Conservation (phyloP, 2,797 vertebrate species). For the Lates japonicus region DNA sequence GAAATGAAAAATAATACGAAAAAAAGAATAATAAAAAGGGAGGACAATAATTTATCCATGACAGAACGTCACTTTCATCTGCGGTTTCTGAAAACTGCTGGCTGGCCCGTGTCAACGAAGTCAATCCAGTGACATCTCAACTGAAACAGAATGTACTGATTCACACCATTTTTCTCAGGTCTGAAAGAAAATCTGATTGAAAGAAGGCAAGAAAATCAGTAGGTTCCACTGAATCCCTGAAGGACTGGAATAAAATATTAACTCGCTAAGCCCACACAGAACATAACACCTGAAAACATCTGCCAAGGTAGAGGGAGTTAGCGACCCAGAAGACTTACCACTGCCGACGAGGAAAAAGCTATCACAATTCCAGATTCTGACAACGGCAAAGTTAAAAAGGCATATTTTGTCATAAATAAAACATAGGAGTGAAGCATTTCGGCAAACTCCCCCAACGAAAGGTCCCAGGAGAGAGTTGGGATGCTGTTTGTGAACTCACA, state of each 20-base stretch:
- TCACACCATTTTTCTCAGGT: conserved; percentile 42
- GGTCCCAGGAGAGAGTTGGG: conserved; percentile 76
- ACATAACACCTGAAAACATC: conserved; percentile 80
- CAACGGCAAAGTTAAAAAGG: conserved; percentile 81
- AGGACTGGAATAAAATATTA: conserved; percentile 73
- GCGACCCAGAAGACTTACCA: conserved; percentile 73
- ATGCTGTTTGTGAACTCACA: conserved; percentile 83
- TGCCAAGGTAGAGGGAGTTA: conserved; percentile 72
- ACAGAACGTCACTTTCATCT: conserved; percentile 49
- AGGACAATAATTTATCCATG: conserved; percentile 43
- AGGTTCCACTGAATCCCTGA: conserved; percentile 61
- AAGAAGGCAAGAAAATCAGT: conserved; percentile 56
- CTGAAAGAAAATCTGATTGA: conserved; percentile 65
- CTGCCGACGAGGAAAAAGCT: conserved; percentile 67
- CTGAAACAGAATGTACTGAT: conserved; percentile 46
- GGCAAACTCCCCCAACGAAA: conserved; percentile 78
- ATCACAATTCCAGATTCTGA: conserved; percentile 78
- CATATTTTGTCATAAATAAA: conserved; percentile 87
- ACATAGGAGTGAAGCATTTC: conserved; percentile 84
- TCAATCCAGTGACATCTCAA: conserved; percentile 49
- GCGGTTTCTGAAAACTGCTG: conserved; percentile 18
- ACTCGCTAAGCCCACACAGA: conserved; percentile 76
- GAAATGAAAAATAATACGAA: conserved; percentile 34
- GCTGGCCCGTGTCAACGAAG: conserved; percentile 42
- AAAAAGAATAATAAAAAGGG: conserved; percentile 16